These are phyloP conservation scores for Helobdella robusta DNA, from an alignment of 2,888 invertebrate genomes.

Conservation along the genomic window DNA sequence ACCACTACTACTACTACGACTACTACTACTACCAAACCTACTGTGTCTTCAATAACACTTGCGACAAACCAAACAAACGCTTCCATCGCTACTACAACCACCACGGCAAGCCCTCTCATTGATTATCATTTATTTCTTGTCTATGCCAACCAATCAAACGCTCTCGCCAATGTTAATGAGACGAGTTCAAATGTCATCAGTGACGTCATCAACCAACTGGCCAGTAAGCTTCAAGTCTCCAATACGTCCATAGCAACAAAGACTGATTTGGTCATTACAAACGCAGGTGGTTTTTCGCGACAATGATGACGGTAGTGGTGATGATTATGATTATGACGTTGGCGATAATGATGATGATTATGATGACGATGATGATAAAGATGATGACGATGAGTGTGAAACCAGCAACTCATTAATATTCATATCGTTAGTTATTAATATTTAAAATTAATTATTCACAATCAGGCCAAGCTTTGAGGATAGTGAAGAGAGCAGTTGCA, in stretches of 20 bases:
- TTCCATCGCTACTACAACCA: neutral
- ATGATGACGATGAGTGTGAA: too few species aligned
- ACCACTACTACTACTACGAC: slow-evolving; percentile 5
- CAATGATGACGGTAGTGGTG: too few species aligned
- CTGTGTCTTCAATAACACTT: neutral
- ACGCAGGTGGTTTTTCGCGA: too few species aligned
- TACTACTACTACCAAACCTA: neutral
- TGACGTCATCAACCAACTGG: neutral
- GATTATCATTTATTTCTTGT: neutral
- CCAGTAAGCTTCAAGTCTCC: neutral
- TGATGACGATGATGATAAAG: too few species aligned
- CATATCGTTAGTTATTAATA: too few species aligned
- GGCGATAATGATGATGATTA: too few species aligned
- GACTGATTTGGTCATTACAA: neutral
- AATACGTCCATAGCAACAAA: neutral
- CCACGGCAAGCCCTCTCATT: neutral
- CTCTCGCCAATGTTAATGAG: neutral
- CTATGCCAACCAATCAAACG: neutral
- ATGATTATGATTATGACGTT: too few species aligned
- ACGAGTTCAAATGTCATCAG: neutral
- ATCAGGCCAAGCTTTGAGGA: too few species aligned
- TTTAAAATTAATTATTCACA: too few species aligned
- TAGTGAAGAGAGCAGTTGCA: too few species aligned
- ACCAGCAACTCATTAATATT: too few species aligned
- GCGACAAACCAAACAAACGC: neutral